Base-by-base conservation (phyloP, 2,888 invertebrate genomes). In the Escarpia spicata region DNA sequence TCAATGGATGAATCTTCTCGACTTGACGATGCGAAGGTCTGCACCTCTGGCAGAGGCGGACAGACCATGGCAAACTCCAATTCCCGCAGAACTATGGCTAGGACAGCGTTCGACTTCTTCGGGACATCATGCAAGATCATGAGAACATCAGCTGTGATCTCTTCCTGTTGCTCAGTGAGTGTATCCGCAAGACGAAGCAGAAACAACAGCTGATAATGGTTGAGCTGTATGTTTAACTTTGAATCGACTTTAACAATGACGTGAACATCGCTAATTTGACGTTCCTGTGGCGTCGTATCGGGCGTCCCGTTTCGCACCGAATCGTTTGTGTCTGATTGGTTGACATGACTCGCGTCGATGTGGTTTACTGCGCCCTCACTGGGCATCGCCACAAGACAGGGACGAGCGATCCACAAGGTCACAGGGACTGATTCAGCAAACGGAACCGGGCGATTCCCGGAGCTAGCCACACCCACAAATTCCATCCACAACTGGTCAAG, bases 401-500 rank as follows among this genome's bases (percentile, higher is more conserved):
- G 94, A 92, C 91, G 60, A 44, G 94, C 98, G 92, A 98, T 97
- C 99, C 99, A 99, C 19, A 94, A n/a, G 10, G 93, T 92, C 12
- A 94, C 75, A 26, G 75, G 75, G 6, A 91, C 91, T 31, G 91
- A 91, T 43, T 91, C 91, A 91, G 91, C 37, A 37, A 43, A 91
- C 8, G 91, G 44, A n/a, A 91, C 44, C 37, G 44, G 91, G 43
- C 44, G 43, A 31, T 91, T 95, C 43, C 94, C 94, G 92, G 95
- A 97, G 0, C 98, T 98, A 52, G 98, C 97, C 0, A 98, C 98
- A 9, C 98, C 98, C 93, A 98, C 97, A 96, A 99, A 99, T 96
- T 99, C 99, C 19, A 98, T 98, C 99, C 99, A 99, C 92, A 99
- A 97, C 0, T 99, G 99, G 96, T 99, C 99, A 90, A 98, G 97